Evolutionary conservation across 1,140 invertebrate genomes (phyloP).

Genomic region (Ridgeia piscesae): DNA sequence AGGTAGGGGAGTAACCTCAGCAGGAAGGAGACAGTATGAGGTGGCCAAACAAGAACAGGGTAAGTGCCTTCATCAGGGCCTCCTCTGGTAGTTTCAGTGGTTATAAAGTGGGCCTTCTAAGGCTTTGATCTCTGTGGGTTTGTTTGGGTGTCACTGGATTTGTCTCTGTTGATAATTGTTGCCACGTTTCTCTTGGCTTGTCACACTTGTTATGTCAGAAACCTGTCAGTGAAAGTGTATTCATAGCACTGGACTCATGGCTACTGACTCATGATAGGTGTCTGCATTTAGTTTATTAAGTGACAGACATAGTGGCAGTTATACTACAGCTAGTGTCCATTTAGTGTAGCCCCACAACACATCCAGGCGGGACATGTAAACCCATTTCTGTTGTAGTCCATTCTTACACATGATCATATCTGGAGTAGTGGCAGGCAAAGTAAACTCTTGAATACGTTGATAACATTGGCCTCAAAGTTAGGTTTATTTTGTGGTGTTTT

Average conservation of each 20-base stretch:
- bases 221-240: not conserved
- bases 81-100: not conserved
- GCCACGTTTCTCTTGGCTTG: not conserved
- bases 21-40: not conserved
- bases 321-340: too few relatives aligned
- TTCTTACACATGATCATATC: not conserved
- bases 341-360: too few relatives aligned
- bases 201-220: not conserved
- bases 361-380: too few relatives aligned
- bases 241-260: not conserved
- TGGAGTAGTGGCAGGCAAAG: not conserved
- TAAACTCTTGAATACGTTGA: not conserved
- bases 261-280: not conserved
- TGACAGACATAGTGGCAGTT: too few relatives aligned
- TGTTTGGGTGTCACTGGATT: not conserved
- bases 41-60: not conserved
- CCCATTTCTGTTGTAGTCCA: too few relatives aligned
- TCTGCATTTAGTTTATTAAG: not conserved
- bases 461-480: too few relatives aligned
- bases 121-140: not conserved
- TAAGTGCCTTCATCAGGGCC: not conserved
- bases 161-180: not conserved
- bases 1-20: not conserved
- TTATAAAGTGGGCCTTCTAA: not conserved
- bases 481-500: too few relatives aligned